Base-by-base conservation (phyloP, 2,888 invertebrate species). In the Deroplatys truncata region DNA sequence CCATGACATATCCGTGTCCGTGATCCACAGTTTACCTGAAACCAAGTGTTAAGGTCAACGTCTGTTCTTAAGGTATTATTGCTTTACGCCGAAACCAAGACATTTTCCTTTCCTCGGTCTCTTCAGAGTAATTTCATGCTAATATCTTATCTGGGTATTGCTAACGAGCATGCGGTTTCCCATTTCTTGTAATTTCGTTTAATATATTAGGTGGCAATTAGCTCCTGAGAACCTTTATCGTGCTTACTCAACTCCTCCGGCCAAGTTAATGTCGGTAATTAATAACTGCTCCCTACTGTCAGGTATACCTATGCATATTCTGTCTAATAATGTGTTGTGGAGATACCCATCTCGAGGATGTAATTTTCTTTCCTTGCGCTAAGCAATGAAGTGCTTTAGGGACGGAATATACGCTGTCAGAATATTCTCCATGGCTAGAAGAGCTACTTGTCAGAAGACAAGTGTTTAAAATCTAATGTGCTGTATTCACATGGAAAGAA, bases 21-120 rank as follows among this genome's bases (percentile, higher is more conserved):
- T 94, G 91, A 94, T 91, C 94, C 94, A 94, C 92, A 94, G 92
- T 92, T 94, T 94, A 90, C 94, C 94, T 94, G 56, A 72, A 72
- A 72, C 20, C 20, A 72, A 72, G 56, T 72, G 56, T 72, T 20
- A 15, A 72, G 56, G 56, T 72, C 56, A 72, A 72, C 56, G 56
- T 20, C 56, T 72, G 56, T 72, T 13, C 43, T 2, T 56, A 56
- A 56, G 16, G 16, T 16, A 16, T 72, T 72, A 72, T 72, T 4
- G 20, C 56, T 20, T 72, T 25, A 72, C 56, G 20, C 20, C 56
- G 4, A 72, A 20, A 20, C 20, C 20, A 56, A 16, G 1, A 2
- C 56, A 13, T 56, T 56, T 16, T 56, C 16, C 20, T 16, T 25
- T 15, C 56, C 16, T 20, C 20, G 4, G 56, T 5, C 16, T 20